Base-by-base conservation (phyloP, 2,888 invertebrate genomes). In the Yponomeuta plumbellus region DNA sequence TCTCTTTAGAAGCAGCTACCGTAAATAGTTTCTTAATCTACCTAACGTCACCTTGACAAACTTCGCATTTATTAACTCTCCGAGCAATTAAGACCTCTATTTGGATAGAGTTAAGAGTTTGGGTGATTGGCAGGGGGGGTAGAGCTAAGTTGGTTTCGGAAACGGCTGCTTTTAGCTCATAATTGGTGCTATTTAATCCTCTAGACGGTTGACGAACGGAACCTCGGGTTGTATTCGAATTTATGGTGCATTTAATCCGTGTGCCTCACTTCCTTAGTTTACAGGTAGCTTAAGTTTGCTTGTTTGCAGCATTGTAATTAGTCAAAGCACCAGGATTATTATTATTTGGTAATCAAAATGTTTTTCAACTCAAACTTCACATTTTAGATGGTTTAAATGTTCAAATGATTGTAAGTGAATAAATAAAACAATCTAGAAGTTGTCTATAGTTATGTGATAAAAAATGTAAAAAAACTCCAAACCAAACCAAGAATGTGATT, bases 1-100 rank as follows among this genome's bases (percentile, higher is more conserved):
- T 34, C 21, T n/a, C 59, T 59, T 59, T 23, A 59, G 59, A 59
- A 1, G 23, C 59, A 59, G 59, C 21, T 20, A 21, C 4, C 21
- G 59, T 59, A 22, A 59, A 59, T 59, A 59, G 23, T 59, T 59
- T 59, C 59, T 59, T 59, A 59, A 59, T 59, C 59, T 59, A 59
- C 22, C 22, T 11, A 20, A 13, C 59, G 13, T 21, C 22, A 21
- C 17, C 44, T 52, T 17, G 17, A 8, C 44, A 52, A 52, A 52
- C 17, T 52, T 13, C 17, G 4, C 17, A 17, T 17, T 52, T 52
- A 52, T 17, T 17, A n/a, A 44, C 44, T 52, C 17, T 17, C 1
- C 44, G 17, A 52, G 17, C 44, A 17, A 52, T 17, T 52, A 52
- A 52, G 17, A 8, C 17, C 44, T 52, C 44, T 52, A 52, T 52